Conservation (phyloP, 1,140 invertebrate genomes). For the Hycleus phaleratus region DNA sequence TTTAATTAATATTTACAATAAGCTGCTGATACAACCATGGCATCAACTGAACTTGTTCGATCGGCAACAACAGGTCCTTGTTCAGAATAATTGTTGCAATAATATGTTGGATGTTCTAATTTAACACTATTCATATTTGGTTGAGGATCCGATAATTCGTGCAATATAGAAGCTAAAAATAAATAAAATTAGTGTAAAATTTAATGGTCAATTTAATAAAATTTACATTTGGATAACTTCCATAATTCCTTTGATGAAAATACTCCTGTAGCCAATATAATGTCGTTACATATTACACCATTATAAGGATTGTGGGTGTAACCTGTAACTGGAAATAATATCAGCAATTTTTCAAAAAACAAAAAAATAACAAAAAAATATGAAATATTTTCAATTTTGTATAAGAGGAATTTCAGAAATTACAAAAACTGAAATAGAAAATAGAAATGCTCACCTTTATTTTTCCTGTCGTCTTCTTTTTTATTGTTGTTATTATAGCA, state of each 20-base stretch:
- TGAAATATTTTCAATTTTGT: background rate
- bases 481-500: slow-evolving; percentile 63
- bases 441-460: slow-evolving; percentile 55
- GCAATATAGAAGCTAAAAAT: slow-evolving; percentile 85
- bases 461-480: slow-evolving; percentile 72
- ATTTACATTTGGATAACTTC: slow-evolving; percentile 89
- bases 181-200: slow-evolving; percentile 38
- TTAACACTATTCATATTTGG: slow-evolving; percentile 77
- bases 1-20: slow-evolving; percentile 46
- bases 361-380: too few relatives aligned
- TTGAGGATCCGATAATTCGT: slow-evolving; percentile 74
- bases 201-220: slow-evolving; percentile 12
- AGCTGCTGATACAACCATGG: slow-evolving; percentile 50
- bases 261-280: slow-evolving; percentile 95
- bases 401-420: background rate
- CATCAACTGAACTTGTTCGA: slow-evolving; percentile 42
- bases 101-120: slow-evolving; percentile 82
- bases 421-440: background rate
- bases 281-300: slow-evolving; percentile 96
- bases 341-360: slow-evolving; percentile 5
- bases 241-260: slow-evolving; percentile 97
- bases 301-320: slow-evolving; percentile 95
- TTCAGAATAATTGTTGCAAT: slow-evolving; percentile 86
- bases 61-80: slow-evolving; percentile 47
- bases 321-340: slow-evolving; percentile 54